Percentiles rank a stretch among this genome's conserved stretches.
Evolutionary conservation across 1,140 invertebrate genomes (phyloP).

Genomic region (Trachymyrmex septentrionalis): DNA sequence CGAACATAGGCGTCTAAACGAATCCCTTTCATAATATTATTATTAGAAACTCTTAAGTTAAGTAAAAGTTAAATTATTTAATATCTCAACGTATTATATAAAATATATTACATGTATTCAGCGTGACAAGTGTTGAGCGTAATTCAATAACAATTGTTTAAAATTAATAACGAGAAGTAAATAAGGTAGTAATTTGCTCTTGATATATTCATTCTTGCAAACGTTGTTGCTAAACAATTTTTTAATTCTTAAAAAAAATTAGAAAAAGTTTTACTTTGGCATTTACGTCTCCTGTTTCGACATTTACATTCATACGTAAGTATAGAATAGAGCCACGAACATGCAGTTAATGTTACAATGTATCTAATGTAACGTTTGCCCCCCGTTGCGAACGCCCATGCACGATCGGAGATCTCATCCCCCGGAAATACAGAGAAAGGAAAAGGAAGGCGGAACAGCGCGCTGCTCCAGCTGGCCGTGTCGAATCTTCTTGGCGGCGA

Average conservation of each 20-base stretch:
- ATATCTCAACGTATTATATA: neutral
- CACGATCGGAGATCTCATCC: slow-evolving; percentile 61
- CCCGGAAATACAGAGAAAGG: slow-evolving; percentile 61
- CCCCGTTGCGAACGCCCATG: slow-evolving; percentile 35
- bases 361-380: neutral
- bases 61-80: neutral
- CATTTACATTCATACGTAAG: neutral
- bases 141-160: neutral
- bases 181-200: neutral
- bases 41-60: neutral
- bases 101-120: too few relatives aligned
- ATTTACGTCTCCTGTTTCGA: neutral
- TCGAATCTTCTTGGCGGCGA: slow-evolving; percentile 81
- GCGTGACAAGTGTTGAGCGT: neutral
- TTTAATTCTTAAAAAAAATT: neutral
- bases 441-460: slow-evolving; percentile 69
- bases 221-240: neutral
- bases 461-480: slow-evolving; percentile 83
- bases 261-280: neutral
- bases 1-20: slow-evolving; percentile 11
- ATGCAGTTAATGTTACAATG: neutral
- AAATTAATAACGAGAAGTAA: neutral
- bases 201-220: neutral
- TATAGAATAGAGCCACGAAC: neutral
- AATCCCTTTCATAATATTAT: neutral